A percentile compares a stretch with the other conserved stretches of the same genome.
Evolutionary conservation across 1,140 invertebrate genomes (phyloP).

Genomic region (Zaprionus vittiger): DNA sequence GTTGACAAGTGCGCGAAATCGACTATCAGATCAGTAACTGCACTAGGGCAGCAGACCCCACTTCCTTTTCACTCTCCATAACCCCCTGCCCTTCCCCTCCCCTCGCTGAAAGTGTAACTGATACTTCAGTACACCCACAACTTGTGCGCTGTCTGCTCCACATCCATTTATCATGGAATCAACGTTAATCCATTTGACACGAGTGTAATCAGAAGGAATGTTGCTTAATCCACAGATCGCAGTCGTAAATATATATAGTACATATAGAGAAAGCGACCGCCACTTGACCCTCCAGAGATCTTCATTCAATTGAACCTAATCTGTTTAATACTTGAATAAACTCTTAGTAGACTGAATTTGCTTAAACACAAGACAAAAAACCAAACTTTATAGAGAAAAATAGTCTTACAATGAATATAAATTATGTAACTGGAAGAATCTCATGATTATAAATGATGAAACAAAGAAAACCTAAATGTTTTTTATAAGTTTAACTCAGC

Average conservation of each 20-base stretch:
- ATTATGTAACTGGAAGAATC: too few species aligned
- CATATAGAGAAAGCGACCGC: neutral
- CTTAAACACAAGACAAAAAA: neutral
- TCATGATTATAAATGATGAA: neutral
- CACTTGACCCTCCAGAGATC: constrained; percentile 17
- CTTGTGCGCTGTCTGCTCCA: constrained; percentile 17
- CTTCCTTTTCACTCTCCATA: neutral
- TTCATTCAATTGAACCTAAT: constrained; percentile 36
- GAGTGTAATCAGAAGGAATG: constrained; percentile 29
- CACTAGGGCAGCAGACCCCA: constrained; percentile 6
- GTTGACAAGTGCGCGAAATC: constrained; percentile 62
- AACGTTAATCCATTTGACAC: constrained; percentile 44
- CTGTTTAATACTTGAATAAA: constrained; percentile 8
- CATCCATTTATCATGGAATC: constrained; percentile 36
- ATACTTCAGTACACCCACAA: constrained; percentile 33
- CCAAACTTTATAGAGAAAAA: neutral
- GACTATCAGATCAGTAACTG: constrained; percentile 18
- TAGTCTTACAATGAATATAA: neutral
- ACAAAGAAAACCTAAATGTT: neutral
- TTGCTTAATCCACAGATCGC: constrained; percentile 11
- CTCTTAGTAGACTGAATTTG: neutral
- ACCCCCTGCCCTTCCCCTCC: neutral
- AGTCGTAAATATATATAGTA: constrained; percentile 1
- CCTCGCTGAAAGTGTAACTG: constrained; percentile 43
- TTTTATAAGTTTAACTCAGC: neutral